These are phyloP conservation scores for Acinonyx jubatus DNA, from an alignment of 2,113 vertebrate species.

Conservation along the genomic window DNA sequence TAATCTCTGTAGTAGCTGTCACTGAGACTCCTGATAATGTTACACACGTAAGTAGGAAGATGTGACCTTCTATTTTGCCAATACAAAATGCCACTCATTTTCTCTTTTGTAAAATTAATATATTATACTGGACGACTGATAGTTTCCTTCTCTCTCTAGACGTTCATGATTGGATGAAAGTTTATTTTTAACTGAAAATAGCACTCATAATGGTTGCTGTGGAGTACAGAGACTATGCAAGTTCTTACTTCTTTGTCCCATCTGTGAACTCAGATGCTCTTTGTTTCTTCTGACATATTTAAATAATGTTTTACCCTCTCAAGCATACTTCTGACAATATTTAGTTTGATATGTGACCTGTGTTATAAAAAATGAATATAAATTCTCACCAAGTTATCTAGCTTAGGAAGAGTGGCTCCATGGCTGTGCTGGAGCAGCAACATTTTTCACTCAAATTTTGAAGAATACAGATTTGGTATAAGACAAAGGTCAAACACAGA, in stretches of 20 bases:
- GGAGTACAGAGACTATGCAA: background rate
- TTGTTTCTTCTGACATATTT: background rate
- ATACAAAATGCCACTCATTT: constrained; percentile 21
- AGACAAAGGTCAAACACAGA: constrained; percentile 35
- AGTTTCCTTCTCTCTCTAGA: background rate
- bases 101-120: constrained; percentile 41
- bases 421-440: constrained; percentile 65
- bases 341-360: background rate
- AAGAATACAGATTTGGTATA: constrained; percentile 45
- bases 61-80: constrained; percentile 17
- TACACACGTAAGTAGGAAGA: background rate
- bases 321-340: background rate
- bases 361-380: background rate
- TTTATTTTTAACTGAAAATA: background rate
- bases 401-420: constrained; percentile 37
- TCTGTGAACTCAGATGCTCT: background rate
- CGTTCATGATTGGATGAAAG: background rate
- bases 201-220: background rate
- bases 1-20: background rate
- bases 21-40: background rate
- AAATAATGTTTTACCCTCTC: background rate
- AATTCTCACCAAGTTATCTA: constrained; percentile 74
- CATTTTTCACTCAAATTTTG: constrained; percentile 75
- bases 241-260: background rate
- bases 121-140: background rate